Conservation (phyloP, 2,113 vertebrate species). For the Podarcis cretensis region DNA sequence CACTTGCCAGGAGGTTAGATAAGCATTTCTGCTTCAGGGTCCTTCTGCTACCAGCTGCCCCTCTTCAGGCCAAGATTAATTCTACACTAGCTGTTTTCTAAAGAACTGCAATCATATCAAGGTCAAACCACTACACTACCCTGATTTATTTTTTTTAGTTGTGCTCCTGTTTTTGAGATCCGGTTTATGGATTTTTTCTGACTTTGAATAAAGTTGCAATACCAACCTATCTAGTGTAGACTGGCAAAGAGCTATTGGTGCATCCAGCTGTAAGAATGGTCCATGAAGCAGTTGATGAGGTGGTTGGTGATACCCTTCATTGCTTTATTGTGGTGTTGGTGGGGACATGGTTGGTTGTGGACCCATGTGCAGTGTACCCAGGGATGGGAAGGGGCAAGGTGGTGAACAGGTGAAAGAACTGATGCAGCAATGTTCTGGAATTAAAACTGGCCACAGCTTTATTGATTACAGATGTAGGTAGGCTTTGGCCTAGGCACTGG, state of each 20-base stretch:
- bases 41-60: background rate
- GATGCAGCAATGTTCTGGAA: too few relatives aligned
- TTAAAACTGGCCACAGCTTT: too few relatives aligned
- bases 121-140: background rate
- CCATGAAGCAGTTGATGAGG: background rate
- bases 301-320: background rate
- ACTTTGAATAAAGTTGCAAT: background rate
- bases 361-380: too few relatives aligned
- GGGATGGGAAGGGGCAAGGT: too few relatives aligned
- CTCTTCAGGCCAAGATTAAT: background rate
- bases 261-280: background rate
- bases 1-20: too few relatives aligned
- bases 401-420: too few relatives aligned
- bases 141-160: background rate
- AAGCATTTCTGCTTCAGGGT: too few relatives aligned
- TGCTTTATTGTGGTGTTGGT: too few relatives aligned
- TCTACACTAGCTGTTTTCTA: background rate
- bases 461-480: too few relatives aligned
- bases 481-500: too few relatives aligned
- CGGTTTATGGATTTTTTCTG: background rate
- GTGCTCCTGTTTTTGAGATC: background rate
- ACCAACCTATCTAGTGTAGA: background rate
- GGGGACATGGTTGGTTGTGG: too few relatives aligned
- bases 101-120: background rate
- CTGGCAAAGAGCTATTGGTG: background rate